Evolutionary conservation across 2,888 invertebrate species (phyloP).

Genomic region (Chrysina gloriosa): DNA sequence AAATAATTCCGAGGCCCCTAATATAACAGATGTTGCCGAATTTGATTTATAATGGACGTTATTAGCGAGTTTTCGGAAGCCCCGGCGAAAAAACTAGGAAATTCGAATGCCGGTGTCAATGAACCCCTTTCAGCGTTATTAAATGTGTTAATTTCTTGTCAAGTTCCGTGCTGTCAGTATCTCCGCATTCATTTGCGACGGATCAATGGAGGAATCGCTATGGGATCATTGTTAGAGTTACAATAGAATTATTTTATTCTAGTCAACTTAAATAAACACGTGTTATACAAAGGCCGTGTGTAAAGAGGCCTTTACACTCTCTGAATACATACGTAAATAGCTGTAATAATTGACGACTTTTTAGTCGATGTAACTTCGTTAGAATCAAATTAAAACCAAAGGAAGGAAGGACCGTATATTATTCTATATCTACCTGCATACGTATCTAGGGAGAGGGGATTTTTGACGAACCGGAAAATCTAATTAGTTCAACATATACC

Average conservation of each 20-base stretch:
- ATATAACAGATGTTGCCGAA: conserved; percentile 18
- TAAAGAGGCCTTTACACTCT: no score
- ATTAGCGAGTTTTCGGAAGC: conserved; percentile 9
- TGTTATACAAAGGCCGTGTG: no score
- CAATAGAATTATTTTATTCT: not conserved
- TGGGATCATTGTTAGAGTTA: not conserved
- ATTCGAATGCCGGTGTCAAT: conserved; percentile 7
- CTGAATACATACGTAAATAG: no score
- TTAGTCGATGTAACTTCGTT: no score
- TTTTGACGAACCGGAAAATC: conserved; percentile 26
- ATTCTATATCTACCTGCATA: no score
- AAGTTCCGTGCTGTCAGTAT: not conserved
- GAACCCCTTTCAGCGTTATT: not conserved
- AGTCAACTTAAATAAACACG: no score
- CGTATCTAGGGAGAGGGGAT: not conserved
- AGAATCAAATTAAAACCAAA: no score
- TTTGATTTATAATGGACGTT: conserved; percentile 9
- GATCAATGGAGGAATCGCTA: not conserved
- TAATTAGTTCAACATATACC: conserved; percentile 8
- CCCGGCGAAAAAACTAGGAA: not conserved
- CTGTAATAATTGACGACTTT: no score
- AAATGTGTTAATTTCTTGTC: conserved; percentile 11
- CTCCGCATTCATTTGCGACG: not conserved
- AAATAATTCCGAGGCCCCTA: not conserved
- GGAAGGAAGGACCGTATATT: no score